phyloP scores from a whole-genome alignment of 2,888 invertebrate species.

The Myathropa florea region DNA sequence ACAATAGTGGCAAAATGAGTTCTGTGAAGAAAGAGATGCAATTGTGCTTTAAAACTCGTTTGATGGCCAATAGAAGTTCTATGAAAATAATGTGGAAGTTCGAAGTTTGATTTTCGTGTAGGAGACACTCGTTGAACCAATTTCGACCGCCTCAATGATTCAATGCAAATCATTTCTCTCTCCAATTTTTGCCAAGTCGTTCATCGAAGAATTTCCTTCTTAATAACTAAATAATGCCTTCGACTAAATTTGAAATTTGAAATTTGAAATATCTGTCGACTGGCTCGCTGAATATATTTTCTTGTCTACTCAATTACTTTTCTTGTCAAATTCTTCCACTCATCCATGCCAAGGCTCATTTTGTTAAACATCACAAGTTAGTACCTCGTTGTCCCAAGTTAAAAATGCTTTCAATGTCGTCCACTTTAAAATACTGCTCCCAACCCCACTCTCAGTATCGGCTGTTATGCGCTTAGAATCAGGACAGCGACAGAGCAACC shows the following conservation, averaged over 20 bases:
- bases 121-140: no score
- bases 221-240: neutral
- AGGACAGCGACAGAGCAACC: neutral
- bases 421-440: neutral
- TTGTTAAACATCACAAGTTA: neutral
- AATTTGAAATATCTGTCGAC: neutral
- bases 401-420: neutral
- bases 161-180: no score
- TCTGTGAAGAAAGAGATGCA: neutral
- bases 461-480: neutral
- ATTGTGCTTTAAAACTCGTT: no score
- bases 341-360: neutral
- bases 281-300: neutral
- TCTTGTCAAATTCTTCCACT: neutral
- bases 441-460: neutral
- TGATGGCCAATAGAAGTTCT: no score
- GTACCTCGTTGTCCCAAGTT: neutral
- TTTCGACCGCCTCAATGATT: no score
- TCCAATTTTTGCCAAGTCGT: no score
- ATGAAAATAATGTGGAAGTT: no score
- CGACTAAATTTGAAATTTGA: neutral
- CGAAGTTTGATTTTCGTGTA: no score
- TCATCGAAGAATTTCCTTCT: no score
- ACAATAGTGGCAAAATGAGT: neutral
- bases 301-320: neutral